Conservation (phyloP, 2,113 vertebrate species). For the Xiphophorus hellerii region DNA sequence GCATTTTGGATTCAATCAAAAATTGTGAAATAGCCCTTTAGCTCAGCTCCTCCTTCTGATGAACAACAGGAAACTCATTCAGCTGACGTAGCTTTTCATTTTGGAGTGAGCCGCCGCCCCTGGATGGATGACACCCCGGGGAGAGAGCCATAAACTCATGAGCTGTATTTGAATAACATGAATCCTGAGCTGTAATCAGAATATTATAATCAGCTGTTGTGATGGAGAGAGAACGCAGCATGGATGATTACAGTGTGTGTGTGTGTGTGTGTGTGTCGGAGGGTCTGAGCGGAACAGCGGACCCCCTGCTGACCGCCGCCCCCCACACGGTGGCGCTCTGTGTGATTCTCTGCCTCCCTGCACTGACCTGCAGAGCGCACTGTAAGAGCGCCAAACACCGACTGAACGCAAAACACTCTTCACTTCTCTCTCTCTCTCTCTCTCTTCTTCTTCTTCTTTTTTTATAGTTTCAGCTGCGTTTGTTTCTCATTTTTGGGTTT, state of each 20-base stretch:
- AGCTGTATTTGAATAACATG: background rate
- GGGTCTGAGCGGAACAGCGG: slow-evolving; percentile 4
- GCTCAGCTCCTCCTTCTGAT: background rate
- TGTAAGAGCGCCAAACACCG: background rate
- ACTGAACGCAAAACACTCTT: background rate
- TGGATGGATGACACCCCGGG: background rate
- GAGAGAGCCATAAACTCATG: background rate
- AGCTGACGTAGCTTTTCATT: background rate
- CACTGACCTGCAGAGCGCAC: background rate
- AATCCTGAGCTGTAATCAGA: background rate
- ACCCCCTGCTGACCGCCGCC: slow-evolving; percentile 7
- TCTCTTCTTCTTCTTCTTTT: background rate
- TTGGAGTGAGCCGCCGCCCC: background rate
- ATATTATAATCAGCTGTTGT: background rate
- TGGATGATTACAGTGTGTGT: slow-evolving; percentile 11
- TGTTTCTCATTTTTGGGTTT: background rate
- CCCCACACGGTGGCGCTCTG: background rate
- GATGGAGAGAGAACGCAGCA: background rate
- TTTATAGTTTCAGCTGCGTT: background rate
- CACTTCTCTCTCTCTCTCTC: background rate
- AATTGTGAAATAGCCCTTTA: background rate
- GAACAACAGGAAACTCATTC: background rate
- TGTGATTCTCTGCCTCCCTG: background rate
- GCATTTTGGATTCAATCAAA: background rate
- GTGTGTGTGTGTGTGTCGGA: slow-evolving; percentile 2